phyloP scores from a whole-genome alignment of 2,888 invertebrate genomes.

The Cartodere bifasciata region DNA sequence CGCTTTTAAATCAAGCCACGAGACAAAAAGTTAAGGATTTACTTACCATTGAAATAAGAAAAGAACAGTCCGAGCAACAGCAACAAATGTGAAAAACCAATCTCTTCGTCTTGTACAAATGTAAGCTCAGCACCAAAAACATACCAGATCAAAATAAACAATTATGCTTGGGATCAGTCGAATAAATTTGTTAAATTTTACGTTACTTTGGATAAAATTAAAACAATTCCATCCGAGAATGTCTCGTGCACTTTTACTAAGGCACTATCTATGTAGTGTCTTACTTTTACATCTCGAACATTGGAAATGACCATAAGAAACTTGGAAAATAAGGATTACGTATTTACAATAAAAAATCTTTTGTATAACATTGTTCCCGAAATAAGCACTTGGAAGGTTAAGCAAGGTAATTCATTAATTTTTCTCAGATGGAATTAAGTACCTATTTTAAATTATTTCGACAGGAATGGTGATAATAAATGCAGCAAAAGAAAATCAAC shows the following conservation, averaged over 20 bases:
- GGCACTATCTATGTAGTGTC: no score
- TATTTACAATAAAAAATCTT: constrained; percentile 64
- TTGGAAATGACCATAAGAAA: constrained; percentile 58
- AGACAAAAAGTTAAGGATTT: constrained; percentile 61
- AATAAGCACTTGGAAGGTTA: constrained; percentile 69
- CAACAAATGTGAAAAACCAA: no score
- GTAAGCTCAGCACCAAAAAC: constrained; percentile 35
- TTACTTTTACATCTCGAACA: no score
- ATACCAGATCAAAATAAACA: constrained; percentile 41
- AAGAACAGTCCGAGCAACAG: constrained; percentile 58
- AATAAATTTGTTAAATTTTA: constrained; percentile 84
- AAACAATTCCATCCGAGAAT: constrained; percentile 52
- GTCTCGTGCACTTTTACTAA: constrained; percentile 55
- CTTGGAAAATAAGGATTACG: constrained; percentile 67
- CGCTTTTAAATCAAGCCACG: constrained; percentile 46
- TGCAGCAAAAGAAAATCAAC: constrained; percentile 31
- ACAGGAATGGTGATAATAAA: constrained; percentile 33
- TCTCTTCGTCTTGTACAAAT: no score
- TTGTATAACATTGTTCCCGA: constrained; percentile 55
- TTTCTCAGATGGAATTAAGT: no score
- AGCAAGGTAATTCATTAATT: constrained; percentile 50
- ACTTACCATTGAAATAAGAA: constrained; percentile 56
- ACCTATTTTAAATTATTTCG: no score
- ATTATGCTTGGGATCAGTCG: constrained; percentile 75
- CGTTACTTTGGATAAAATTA: constrained; percentile 67